Percentiles rank a stretch among this genome's conserved stretches.
phyloP scores from a whole-genome alignment of 2,113 vertebrate genomes.

The Eira barbara region DNA sequence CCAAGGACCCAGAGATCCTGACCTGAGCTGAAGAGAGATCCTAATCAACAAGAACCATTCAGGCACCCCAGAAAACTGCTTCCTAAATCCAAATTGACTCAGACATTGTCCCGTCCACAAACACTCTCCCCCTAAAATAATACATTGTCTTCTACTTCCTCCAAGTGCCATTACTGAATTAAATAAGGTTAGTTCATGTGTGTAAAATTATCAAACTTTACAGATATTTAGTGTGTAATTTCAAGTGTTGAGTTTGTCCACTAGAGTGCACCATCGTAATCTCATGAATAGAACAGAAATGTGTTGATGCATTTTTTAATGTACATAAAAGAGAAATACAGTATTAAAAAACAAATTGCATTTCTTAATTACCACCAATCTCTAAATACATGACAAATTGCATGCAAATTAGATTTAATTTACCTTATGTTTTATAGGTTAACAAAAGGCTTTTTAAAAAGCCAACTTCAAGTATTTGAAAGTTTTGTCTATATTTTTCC shows the following conservation, averaged over 20 bases:
- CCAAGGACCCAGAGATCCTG: background rate
- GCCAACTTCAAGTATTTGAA: background rate
- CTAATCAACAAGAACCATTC: background rate
- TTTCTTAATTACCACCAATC: constrained; percentile 72
- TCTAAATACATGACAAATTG: constrained; percentile 68
- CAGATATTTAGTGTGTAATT: background rate
- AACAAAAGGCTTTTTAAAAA: constrained; percentile 56
- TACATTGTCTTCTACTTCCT: background rate
- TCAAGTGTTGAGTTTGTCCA: constrained; percentile 53
- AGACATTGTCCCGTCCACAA: background rate
- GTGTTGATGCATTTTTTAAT: background rate
- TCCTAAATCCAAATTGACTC: background rate
- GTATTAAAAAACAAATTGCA: constrained; percentile 65
- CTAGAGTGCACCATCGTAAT: constrained; percentile 68
- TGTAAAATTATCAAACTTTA: background rate
- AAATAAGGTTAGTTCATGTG: background rate
- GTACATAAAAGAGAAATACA: constrained; percentile 54
- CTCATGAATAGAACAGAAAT: constrained; percentile 13
- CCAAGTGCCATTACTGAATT: background rate
- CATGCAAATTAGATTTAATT: constrained; percentile 72
- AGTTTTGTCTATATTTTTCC: constrained; percentile 20
- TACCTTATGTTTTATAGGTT: constrained; percentile 73
- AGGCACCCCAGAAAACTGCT: background rate
- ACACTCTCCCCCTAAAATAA: background rate
- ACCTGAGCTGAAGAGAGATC: background rate